Base-by-base conservation (phyloP, 1,140 invertebrate genomes). In the Parapsyche elsis region DNA sequence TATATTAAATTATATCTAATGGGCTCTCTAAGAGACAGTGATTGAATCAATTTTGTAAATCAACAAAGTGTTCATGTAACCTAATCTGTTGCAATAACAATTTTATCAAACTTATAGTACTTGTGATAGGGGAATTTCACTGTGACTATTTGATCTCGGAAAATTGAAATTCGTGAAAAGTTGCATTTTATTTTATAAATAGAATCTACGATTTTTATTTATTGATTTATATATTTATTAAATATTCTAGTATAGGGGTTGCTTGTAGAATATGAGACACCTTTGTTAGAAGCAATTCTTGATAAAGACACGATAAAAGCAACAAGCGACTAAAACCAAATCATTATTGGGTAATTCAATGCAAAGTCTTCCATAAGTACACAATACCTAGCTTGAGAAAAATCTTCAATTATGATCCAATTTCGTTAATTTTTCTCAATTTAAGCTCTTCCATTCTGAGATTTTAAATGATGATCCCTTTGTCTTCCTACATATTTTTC, bases 1-100 rank as follows among this genome's bases (percentile, higher is more conserved):
- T 71, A 30, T 45, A 30, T 71, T 26, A 26, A 71, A 26, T n/a
- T 71, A 30, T 53, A 74, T 74, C 71, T 74, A 74, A 74, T 74
- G 71, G 71, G 71, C 71, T 74, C 46, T 74, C 21, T 74, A 74
- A 74, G 71, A 74, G 71, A 74, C 71, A 16, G 9, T 23, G 61
- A 67, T 21, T 45, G 67, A 71, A 38, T 38, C 26, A 67, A 38
- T 45, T 61, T 61, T 30, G 67, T 71, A 38, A 26, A 14, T 71
- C 67, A 61, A 61, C 59, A 61, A 61, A 61, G 59, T 21, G n/a
- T 61, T 61, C 21, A 24, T 61, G 21, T 61, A 61, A 61, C 21
- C 59, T 10, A 61, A 61, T 61, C 14, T 24, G n/a, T 21, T 61
- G 59, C 10, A 61, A 61, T 21, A 53, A 4, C 49, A 53, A 53